These are phyloP conservation scores for Phortica okadai DNA, from an alignment of 2,888 invertebrate species.

Conservation along the genomic window DNA sequence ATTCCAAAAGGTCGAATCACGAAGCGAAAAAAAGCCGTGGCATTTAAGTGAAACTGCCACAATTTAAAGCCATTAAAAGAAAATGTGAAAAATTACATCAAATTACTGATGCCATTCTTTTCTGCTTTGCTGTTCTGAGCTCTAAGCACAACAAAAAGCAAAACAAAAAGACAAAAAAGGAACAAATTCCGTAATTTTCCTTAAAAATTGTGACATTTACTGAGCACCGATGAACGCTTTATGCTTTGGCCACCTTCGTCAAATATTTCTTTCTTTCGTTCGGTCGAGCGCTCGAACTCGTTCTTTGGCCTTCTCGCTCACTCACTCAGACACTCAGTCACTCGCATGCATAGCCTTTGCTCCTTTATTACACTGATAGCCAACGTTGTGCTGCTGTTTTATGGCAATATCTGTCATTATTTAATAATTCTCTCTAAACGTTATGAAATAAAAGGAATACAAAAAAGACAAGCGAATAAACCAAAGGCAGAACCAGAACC, in stretches of 20 bases:
- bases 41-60: slow-evolving; percentile 25
- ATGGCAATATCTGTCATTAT: slow-evolving; percentile 33
- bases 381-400: slow-evolving; percentile 14
- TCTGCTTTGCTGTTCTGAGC: not conserved
- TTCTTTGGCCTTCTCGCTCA: no score
- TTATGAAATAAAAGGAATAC: slow-evolving; percentile 19
- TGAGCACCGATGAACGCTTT: slow-evolving; percentile 3
- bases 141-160: not conserved
- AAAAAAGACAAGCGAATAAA: not conserved
- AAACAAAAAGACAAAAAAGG: not conserved
- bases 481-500: not conserved
- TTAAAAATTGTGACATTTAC: slow-evolving; percentile 25
- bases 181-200: slow-evolving; percentile 15
- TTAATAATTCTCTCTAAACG: slow-evolving; percentile 31
- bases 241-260: slow-evolving; percentile 5
- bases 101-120: slow-evolving; percentile 16
- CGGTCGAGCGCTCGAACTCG: no score
- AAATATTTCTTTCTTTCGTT: no score
- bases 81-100: slow-evolving; percentile 31
- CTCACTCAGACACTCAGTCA: not conserved
- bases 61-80: slow-evolving; percentile 20
- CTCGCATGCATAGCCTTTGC: not conserved
- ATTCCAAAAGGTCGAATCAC: not conserved
- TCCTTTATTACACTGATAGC: not conserved
- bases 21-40: slow-evolving; percentile 4